These are phyloP conservation scores for Ericerus pela DNA, from an alignment of 1,140 invertebrate species.

Conservation along the genomic window DNA sequence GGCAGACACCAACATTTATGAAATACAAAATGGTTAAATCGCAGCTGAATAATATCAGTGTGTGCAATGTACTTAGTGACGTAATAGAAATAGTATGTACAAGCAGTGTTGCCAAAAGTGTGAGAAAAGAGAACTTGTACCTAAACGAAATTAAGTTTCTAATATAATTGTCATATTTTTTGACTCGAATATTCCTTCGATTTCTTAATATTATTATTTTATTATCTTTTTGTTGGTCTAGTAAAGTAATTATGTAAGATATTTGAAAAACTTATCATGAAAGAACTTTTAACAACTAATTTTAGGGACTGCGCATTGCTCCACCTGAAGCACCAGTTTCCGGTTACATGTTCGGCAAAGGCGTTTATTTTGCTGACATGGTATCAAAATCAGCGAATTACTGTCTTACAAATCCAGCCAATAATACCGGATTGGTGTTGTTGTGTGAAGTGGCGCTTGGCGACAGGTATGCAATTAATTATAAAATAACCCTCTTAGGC, in stretches of 20 bases:
- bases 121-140: too few relatives aligned
- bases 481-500: neutral
- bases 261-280: too few relatives aligned
- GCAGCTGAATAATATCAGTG: too few relatives aligned
- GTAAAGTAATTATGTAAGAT: neutral
- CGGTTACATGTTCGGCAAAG: slow-evolving; percentile 98
- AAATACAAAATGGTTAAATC: too few relatives aligned
- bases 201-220: too few relatives aligned
- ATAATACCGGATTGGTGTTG: slow-evolving; percentile 65
- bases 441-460: slow-evolving; percentile 93
- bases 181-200: too few relatives aligned
- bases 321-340: slow-evolving; percentile 85
- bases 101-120: too few relatives aligned
- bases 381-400: slow-evolving; percentile 98
- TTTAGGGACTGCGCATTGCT: slow-evolving; percentile 81
- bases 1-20: too few relatives aligned
- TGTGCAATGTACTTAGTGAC: too few relatives aligned
- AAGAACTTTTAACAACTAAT: slow-evolving; percentile 16
- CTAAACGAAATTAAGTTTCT: too few relatives aligned
- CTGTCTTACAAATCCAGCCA: slow-evolving; percentile 58
- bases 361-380: slow-evolving; percentile 95
- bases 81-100: too few relatives aligned
- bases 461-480: slow-evolving; percentile 64
- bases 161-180: too few relatives aligned
- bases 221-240: neutral